These are phyloP conservation scores for Dryoscopus gambensis DNA, from an alignment of 2,113 vertebrate species.

Conservation along the genomic window DNA sequence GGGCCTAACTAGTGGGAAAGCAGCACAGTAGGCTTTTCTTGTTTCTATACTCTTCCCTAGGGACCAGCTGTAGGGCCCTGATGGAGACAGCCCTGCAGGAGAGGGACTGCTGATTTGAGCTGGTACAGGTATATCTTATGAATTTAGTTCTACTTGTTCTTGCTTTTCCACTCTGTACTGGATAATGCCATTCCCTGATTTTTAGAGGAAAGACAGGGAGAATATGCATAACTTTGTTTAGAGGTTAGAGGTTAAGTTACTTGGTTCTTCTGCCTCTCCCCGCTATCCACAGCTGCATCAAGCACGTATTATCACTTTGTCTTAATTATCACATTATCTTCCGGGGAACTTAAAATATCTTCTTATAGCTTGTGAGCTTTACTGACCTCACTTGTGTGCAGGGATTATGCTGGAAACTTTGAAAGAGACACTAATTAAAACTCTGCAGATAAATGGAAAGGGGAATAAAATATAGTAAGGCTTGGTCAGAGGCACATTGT, in stretches of 20 bases:
- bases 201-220: background rate
- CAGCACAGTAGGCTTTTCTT: background rate
- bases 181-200: background rate
- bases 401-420: background rate
- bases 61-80: background rate
- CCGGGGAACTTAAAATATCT: background rate
- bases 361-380: background rate
- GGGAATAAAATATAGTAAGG: background rate
- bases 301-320: background rate
- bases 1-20: background rate
- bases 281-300: background rate
- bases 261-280: background rate
- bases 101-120: background rate
- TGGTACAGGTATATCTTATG: background rate
- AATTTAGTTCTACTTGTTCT: background rate
- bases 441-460: background rate
- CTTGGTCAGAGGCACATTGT: background rate
- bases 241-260: background rate
- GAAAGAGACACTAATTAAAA: slow-evolving; percentile 2
- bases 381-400: background rate
- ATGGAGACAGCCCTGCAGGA: background rate
- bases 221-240: background rate
- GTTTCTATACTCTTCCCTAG: background rate
- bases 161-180: background rate
- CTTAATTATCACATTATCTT: background rate